phyloP scores from a whole-genome alignment of 2,888 invertebrate species.

The Apodemia duryi region DNA sequence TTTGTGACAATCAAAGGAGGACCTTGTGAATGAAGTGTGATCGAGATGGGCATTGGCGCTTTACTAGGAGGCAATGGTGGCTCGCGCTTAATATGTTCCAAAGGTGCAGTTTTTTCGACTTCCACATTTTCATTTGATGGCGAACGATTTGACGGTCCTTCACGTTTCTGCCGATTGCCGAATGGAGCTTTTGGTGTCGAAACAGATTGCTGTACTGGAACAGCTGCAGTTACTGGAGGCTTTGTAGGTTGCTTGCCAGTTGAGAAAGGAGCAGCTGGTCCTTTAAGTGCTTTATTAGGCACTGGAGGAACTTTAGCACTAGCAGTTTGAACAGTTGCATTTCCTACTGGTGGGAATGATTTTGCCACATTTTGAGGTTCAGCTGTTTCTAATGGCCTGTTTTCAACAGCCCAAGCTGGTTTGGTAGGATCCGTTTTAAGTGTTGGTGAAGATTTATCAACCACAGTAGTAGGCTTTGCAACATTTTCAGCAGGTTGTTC shows the following conservation, averaged over 20 bases:
- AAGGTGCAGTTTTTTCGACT: constrained; percentile 40
- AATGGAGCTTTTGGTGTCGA: constrained; percentile 69
- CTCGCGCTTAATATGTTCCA: constrained; percentile 57
- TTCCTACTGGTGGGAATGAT: constrained; percentile 49
- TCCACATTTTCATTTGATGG: constrained; percentile 57
- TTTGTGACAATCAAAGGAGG: constrained; percentile 71
- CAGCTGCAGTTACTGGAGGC: constrained; percentile 64
- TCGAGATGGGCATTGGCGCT: constrained; percentile 72
- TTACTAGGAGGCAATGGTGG: constrained; percentile 66
- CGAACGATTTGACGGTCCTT: constrained; percentile 57
- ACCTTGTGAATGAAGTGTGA: constrained; percentile 64
- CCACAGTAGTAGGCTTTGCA: constrained; percentile 40
- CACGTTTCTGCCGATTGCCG: constrained; percentile 68
- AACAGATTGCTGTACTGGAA: constrained; percentile 65
- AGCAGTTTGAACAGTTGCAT: constrained; percentile 42
- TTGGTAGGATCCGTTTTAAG: constrained; percentile 55
- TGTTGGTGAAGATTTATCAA: constrained; percentile 48
- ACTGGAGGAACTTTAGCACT: constrained; percentile 51
- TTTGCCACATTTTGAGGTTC: constrained; percentile 37
- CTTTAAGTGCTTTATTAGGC: constrained; percentile 54
- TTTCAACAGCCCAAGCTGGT: constrained; percentile 54
- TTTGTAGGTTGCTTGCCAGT: constrained; percentile 63
- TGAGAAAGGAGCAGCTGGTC: constrained; percentile 69
- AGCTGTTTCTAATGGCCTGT: constrained; percentile 38
- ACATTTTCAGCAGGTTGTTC: constrained; percentile 43